Evolutionary conservation across 2,113 vertebrate species (phyloP), one percentile per base, ranked within the genome.

Genomic region (Clupea harengus): DNA sequence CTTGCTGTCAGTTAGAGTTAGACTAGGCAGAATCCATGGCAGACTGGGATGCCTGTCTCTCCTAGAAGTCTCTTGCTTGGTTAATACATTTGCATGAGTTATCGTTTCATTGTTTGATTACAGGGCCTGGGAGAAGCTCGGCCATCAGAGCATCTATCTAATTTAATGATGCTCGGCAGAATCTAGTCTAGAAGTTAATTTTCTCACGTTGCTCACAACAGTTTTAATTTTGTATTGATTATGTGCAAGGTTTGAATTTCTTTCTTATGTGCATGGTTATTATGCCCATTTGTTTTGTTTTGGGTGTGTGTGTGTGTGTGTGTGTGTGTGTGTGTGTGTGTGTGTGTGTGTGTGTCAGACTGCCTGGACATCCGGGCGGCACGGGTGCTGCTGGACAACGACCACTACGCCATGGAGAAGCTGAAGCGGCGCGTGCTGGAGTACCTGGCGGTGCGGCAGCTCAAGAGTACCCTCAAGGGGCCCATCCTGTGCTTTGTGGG

Each of bases 401-500:
- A 99, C 88, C 98, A 99, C 88, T 99, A 99, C 0, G 98, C 97
- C 87, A 96, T 99, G 97, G 96, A 99, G 84, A 98, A 99, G 89
- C 82, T 99, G 93, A 99, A 99, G 94, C 97, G 95, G 88, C 95
- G 98, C 4, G 97, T 99, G 84, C 89, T 99, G 90, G 98, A 99
- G 89, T 99, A 99, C 80, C 93, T 99, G 89, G 98, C 98, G 15
- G 98, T 99, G 6, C 93, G 98, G 8, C 98, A 99, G 91, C 96
- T 99, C 25, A 98, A 97, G 90, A 96, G 95, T 86, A 95, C 97
- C 11, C 95, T 99, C 15, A 99, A 99, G 92, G 97, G 97, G 3
- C 98, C 98, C 52, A 99, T 99, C 85, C 96, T 99, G 18, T 99
- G 98, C 90, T 99, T 99, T 22, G 97, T 99, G 49, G 98, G 98